Evolutionary conservation across 2,113 vertebrate species (phyloP), one percentile per base, ranked within the genome.

Genomic region (Anoura caudifer): DNA sequence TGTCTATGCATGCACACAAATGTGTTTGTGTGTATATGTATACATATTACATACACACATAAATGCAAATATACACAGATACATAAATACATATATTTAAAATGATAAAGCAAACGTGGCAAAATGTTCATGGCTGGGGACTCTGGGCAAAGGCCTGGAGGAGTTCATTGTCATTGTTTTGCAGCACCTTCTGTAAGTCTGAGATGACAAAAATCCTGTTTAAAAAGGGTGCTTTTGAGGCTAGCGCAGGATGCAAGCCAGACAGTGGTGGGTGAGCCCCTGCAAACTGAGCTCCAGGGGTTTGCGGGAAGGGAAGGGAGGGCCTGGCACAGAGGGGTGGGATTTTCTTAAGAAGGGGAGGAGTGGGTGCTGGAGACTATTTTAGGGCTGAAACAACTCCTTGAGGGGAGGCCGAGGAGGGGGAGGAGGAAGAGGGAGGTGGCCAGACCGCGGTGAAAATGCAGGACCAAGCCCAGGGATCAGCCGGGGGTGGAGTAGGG

Each of bases 181-280:
- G n/a, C 73, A 36, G 41, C 73, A 36, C 26, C 2, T 8, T 47
- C 45, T 84, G 14, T 79, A 50, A 22, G 31, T 72, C n/a, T 11
- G 41, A 88, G 72, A 84, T 6, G 14, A 41, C 33, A 36, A 28
- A 77, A 50, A 73, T 31, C 7, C 26, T 24, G 20, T 19, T 67
- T 22, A 2, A 67, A 80, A 45, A 67, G 45, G 41, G 2, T 4
- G 11, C 22, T 33, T 17, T 17, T 2, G 86, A 16, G 14, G 54
- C 43, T 5, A 16, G 33, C 5, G 0, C 14, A 15, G 54, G 80
- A 6, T 22, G 38, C 63, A 2, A 36, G 24, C 54, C 5, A 0
- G 14, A 16, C 26, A 1, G 41, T 0, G 10, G 36, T 4, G 19
- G 36, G 59, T 43, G 1, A 3, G 41, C 38, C 76, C 1, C 0